phyloP scores from a whole-genome alignment of 2,888 invertebrate genomes.

The Pilophorus perplexus region DNA sequence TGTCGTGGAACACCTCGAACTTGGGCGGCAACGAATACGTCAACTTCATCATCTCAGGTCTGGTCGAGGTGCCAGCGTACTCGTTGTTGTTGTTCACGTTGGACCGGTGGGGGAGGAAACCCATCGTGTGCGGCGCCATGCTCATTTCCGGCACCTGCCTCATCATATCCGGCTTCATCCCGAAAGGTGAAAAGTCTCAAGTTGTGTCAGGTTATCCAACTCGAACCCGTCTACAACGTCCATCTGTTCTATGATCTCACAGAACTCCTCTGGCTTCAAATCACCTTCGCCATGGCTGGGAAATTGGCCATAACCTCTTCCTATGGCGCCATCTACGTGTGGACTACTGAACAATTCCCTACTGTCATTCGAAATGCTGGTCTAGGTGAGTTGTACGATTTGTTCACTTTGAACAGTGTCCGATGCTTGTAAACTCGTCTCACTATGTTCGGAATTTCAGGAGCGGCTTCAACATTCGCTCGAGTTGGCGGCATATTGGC shows the following conservation, averaged over 20 bases:
- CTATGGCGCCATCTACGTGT: slow-evolving; percentile 70
- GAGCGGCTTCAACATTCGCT: slow-evolving; percentile 63
- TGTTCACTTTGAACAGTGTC: too few species aligned
- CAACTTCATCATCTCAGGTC: slow-evolving; percentile 71
- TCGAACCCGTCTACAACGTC: background rate
- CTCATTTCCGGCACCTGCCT: slow-evolving; percentile 61
- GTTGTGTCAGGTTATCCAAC: background rate
- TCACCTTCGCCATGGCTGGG: slow-evolving; percentile 66
- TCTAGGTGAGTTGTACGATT: slow-evolving; percentile 54
- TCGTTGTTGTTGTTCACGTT: slow-evolving; percentile 63
- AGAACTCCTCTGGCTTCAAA: slow-evolving; percentile 59
- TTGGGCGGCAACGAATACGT: slow-evolving; percentile 69
- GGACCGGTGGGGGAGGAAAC: slow-evolving; percentile 68
- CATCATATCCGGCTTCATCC: slow-evolving; percentile 60
- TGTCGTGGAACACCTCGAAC: slow-evolving; percentile 71
- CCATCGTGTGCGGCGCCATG: slow-evolving; percentile 68
- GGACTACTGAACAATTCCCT: slow-evolving; percentile 72
- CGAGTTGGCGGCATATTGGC: slow-evolving; percentile 63
- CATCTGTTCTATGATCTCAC: slow-evolving; percentile 34
- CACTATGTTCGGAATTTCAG: slow-evolving; percentile 17
- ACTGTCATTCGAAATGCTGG: slow-evolving; percentile 68
- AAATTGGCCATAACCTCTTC: slow-evolving; percentile 71
- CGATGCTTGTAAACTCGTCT: too few species aligned
- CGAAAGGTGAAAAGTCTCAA: slow-evolving; percentile 49
- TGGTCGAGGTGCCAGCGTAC: slow-evolving; percentile 75